Evolutionary conservation across 2,888 invertebrate genomes (phyloP), one percentile per base, ranked within the genome.

Genomic region (Oscheius sp.): DNA sequence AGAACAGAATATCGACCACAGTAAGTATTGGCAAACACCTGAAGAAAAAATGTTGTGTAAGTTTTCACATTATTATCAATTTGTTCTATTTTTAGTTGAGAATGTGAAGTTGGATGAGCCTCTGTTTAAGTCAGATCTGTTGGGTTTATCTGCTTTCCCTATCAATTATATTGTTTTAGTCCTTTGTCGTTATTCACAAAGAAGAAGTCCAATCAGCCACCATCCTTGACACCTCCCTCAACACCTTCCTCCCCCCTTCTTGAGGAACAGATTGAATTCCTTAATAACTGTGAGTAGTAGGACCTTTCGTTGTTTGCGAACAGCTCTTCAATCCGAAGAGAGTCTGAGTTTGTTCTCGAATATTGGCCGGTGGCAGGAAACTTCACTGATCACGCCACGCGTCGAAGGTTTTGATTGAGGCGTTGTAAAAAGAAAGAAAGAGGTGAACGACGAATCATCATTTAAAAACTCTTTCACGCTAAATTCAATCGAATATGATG

Each of bases 191-290:
- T 68, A 36, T 64, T 64, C 36, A 45, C 56, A 22, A 68, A 64
- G 56, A 63, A 68, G 63, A 68, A 68, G 51, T 30, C 33, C 12
- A 28, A 36, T 5, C 38, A 54, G 54, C 32, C 30, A 17, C 22
- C 24, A 24, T 41, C 63, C 26, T 26, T 68, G 47, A 68, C 68
- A 17, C 68, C 68, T 3, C 68, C 68, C 28, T 63, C 68, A 14
- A 56, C 68, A 9, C 68, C 68, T 6, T 67, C 67, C 1, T 67
- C 67, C 4, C 67, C 67, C 30, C 47, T 47, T 4, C 28, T 68
- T 3, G 68, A 68, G 56, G 63, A 68, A 22, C 68, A 68, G 26
- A 63, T 68, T 30, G 68, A 68, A 32, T 68, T 68, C 26, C 54
- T 68, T 17, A 54, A 68, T 30, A 63, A 63, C 56, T 54, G 68